These are phyloP conservation scores for Pachyseris speciosa DNA, from an alignment of 64 coral and sea anemone species.

Conservation along the genomic window DNA sequence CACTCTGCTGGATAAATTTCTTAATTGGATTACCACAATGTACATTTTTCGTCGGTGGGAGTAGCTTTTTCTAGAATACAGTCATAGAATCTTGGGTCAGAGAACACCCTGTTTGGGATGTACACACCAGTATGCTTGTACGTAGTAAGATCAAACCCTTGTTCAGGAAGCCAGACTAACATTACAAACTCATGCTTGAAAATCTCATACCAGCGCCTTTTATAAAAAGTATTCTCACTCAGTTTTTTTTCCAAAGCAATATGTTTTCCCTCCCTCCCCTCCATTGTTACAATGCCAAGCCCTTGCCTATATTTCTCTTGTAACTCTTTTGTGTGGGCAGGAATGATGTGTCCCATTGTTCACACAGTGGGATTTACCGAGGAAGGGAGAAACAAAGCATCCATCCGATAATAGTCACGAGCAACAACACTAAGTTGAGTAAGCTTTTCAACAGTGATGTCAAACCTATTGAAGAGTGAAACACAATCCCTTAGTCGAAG, in stretches of 20 bases:
- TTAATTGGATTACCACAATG: not conserved
- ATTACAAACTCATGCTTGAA: conserved; percentile 56
- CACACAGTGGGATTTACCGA: conserved; percentile 32
- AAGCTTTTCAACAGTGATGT: not conserved
- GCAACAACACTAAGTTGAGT: not conserved
- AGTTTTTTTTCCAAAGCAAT: conserved; percentile 48
- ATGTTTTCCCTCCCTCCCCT: conserved; percentile 44
- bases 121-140: conserved; percentile 37
- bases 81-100: conserved; percentile 15
- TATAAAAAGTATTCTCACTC: conserved; percentile 6
- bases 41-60: not conserved
- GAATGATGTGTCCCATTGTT: conserved; percentile 5
- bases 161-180: conserved; percentile 34
- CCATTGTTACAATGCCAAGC: conserved; percentile 37
- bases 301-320: conserved; percentile 34
- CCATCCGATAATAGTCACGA: conserved; percentile 5
- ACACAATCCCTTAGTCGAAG: conserved; percentile 23
- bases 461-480: conserved; percentile 24
- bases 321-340: conserved; percentile 33
- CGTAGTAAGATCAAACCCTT: conserved; percentile 11
- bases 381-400: conserved; percentile 49
- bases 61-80: conserved; percentile 18
- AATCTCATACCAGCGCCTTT: conserved; percentile 40
- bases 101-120: conserved; percentile 28
- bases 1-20: conserved; percentile 19